Conservation (phyloP, 92 coral and sea anemone species). For the Chrysogorgia sp. region DNA sequence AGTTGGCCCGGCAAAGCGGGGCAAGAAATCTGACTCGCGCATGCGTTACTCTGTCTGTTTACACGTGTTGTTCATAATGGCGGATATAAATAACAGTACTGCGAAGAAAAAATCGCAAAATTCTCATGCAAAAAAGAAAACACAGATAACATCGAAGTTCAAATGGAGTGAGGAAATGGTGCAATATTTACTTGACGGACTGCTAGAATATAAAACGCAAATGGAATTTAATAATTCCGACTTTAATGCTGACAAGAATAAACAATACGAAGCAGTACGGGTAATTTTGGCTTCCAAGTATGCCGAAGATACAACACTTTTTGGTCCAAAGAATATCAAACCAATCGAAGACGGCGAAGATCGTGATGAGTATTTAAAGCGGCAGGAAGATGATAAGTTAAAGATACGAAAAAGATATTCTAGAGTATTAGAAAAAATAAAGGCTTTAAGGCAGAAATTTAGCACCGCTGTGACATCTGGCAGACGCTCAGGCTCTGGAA, state of each 20-base stretch:
- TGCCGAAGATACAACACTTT: neutral
- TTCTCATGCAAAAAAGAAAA: no score
- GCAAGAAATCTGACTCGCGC: no score
- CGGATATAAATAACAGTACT: no score
- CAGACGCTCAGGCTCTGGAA: neutral
- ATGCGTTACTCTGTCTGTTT: no score
- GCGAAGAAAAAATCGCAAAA: no score
- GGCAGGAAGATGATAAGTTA: no score
- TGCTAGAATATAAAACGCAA: neutral
- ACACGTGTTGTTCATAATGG: no score
- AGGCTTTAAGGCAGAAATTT: no score
- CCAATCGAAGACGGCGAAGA: neutral
- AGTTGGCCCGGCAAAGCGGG: no score
- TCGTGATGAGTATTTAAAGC: no score
- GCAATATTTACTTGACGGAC: neutral
- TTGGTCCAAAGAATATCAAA: neutral
- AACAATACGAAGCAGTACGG: slow-evolving; percentile 12
- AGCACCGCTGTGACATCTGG: slow-evolving; percentile 6
- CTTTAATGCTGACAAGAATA: neutral
- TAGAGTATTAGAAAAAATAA: neutral
- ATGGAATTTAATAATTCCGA: neutral
- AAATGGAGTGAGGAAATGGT: neutral
- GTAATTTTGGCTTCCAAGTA: neutral
- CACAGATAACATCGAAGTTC: no score
- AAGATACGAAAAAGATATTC: neutral